A percentile compares a stretch with the other conserved stretches of the same genome.
phyloP scores from a whole-genome alignment of 2,888 invertebrate genomes.

The Melangyna quadrimaculata region DNA sequence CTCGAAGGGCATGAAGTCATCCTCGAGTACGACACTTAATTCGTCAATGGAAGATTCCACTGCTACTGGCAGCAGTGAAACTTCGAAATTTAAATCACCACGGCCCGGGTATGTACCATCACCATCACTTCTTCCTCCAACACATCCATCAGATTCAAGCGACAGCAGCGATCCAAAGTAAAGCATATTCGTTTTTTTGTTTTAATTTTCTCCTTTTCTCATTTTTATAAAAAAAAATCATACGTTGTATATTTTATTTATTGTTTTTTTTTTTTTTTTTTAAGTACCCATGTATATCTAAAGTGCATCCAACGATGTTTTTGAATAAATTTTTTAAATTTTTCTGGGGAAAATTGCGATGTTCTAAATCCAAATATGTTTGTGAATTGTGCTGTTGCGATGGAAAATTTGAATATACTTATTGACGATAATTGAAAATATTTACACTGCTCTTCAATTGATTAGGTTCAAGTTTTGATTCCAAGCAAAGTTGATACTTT shows the following conservation, averaged over 20 bases:
- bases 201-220: not conserved
- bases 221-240: constrained; percentile 5
- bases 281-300: not conserved
- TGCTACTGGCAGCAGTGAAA: constrained; percentile 76
- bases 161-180: constrained; percentile 68
- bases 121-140: constrained; percentile 49
- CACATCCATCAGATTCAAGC: constrained; percentile 64
- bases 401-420: not conserved
- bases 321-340: not conserved
- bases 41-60: constrained; percentile 76
- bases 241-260: not conserved
- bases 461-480: not conserved
- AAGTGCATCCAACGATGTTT: not conserved
- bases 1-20: constrained; percentile 74
- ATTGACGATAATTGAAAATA: not conserved
- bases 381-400: not conserved
- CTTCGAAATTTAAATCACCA: constrained; percentile 77
- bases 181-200: constrained; percentile 54
- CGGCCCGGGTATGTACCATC: constrained; percentile 79
- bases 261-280: too few relatives aligned
- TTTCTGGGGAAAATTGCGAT: not conserved
- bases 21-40: constrained; percentile 76
- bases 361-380: not conserved
- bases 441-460: not conserved
- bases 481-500: too few relatives aligned